phyloP scores from a whole-genome alignment of 1,140 invertebrate genomes.

The Brachionus rubens region DNA sequence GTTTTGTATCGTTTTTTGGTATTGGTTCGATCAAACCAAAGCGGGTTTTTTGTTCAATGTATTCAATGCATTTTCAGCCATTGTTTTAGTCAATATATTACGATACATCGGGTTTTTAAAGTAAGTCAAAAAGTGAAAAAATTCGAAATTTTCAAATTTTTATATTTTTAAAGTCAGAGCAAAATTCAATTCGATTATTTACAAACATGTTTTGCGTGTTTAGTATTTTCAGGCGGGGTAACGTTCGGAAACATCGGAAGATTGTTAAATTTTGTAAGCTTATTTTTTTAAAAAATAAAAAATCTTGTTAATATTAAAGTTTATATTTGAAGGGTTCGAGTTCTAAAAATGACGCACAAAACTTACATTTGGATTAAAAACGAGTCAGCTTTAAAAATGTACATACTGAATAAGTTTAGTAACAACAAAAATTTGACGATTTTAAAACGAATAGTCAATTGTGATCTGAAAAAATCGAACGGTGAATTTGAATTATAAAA shows the following conservation, averaged over 20 bases:
- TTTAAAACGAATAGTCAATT: too few relatives aligned
- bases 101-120: constrained; percentile 20
- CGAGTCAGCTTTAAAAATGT: too few relatives aligned
- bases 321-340: neutral
- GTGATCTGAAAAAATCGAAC: too few relatives aligned
- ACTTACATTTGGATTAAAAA: constrained; percentile 16
- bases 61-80: constrained; percentile 19
- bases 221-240: constrained; percentile 32
- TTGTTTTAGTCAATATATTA: constrained; percentile 17
- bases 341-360: neutral
- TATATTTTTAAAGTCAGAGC: neutral
- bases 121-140: neutral
- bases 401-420: too few relatives aligned
- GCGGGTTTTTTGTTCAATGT: constrained; percentile 33
- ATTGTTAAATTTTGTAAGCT: constrained; percentile 19
- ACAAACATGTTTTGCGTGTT: constrained; percentile 38
- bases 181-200: constrained; percentile 42
- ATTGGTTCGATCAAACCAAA: constrained; percentile 41
- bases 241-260: constrained; percentile 38
- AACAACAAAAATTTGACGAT: too few relatives aligned
- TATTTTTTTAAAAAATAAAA: neutral
- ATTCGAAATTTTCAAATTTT: neutral
- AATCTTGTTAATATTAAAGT: neutral
- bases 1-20: constrained; percentile 44
- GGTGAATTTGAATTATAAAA: too few relatives aligned